Conservation (phyloP, 1,140 invertebrate species). For the Achatina immaculata region DNA sequence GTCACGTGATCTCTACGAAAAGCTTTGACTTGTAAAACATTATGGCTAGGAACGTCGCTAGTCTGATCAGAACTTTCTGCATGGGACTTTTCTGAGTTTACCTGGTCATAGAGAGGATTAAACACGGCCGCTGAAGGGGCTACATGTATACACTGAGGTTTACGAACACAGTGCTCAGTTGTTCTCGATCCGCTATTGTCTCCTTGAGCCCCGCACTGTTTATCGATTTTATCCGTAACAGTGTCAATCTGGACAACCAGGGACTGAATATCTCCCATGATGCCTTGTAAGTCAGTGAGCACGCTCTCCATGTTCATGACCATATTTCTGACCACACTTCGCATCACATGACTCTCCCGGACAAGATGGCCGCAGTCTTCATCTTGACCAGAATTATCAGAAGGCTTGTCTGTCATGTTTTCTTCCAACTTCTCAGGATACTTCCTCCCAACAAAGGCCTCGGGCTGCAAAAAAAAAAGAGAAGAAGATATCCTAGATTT, state of each 20-base stretch:
- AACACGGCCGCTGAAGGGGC: background rate
- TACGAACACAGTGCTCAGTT: conserved; percentile 7
- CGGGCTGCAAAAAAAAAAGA: too few relatives aligned
- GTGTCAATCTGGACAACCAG: conserved; percentile 33
- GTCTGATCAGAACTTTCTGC: background rate
- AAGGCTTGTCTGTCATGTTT: background rate
- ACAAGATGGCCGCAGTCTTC: conserved; percentile 2
- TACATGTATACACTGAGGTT: conserved; percentile 11
- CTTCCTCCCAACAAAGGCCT: too few relatives aligned
- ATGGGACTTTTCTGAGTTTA: background rate
- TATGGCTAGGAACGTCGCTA: background rate
- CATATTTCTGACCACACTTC: conserved; percentile 19
- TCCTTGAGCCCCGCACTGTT: conserved; percentile 18
- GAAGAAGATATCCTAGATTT: too few relatives aligned
- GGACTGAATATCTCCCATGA: conserved; percentile 38
- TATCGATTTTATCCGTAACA: conserved; percentile 33
- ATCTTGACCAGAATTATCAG: background rate
- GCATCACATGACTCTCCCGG: conserved; percentile 25
- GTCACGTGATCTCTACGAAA: conserved; percentile 3
- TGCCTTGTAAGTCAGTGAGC: conserved; percentile 34
- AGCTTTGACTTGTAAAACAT: background rate
- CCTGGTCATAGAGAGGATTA: background rate
- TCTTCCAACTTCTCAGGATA: too few relatives aligned
- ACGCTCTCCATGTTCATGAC: conserved; percentile 36
- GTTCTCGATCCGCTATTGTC: background rate